phyloP scores from a whole-genome alignment of 2,797 vertebrate species.

The Leptodactylus fallax region DNA sequence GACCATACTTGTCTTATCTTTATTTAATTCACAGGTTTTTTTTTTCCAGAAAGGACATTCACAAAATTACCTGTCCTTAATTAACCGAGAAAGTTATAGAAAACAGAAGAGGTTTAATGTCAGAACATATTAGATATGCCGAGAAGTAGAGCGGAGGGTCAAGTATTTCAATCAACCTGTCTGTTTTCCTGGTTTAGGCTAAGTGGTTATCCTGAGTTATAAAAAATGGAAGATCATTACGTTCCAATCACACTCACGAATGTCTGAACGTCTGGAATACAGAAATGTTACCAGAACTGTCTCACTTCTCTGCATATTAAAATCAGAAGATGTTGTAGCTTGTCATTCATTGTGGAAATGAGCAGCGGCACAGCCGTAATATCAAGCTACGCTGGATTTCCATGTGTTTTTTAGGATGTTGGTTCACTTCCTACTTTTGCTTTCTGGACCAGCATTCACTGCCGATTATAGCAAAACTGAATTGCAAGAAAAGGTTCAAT shows the following conservation, averaged over 20 bases:
- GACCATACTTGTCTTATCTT: too few relatives aligned
- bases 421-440: too few relatives aligned
- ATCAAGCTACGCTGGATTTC: neutral
- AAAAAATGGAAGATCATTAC: conserved; percentile 65
- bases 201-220: conserved; percentile 65
- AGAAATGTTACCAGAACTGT: conserved; percentile 68
- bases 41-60: neutral
- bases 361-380: neutral
- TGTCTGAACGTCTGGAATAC: conserved; percentile 66
- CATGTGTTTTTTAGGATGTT: neutral
- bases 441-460: too few relatives aligned
- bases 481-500: too few relatives aligned
- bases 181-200: conserved; percentile 69
- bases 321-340: neutral
- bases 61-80: conserved; percentile 21
- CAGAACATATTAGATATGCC: conserved; percentile 66
- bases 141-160: conserved; percentile 70
- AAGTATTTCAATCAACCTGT: conserved; percentile 70
- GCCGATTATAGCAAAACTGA: too few relatives aligned
- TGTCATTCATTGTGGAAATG: neutral
- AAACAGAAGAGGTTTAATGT: conserved; percentile 66
- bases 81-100: conserved; percentile 65
- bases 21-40: neutral
- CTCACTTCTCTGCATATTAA: conserved; percentile 67
- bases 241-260: conserved; percentile 69